phyloP scores from a whole-genome alignment of 2,113 vertebrate genomes.

The Pteropus alecto region DNA sequence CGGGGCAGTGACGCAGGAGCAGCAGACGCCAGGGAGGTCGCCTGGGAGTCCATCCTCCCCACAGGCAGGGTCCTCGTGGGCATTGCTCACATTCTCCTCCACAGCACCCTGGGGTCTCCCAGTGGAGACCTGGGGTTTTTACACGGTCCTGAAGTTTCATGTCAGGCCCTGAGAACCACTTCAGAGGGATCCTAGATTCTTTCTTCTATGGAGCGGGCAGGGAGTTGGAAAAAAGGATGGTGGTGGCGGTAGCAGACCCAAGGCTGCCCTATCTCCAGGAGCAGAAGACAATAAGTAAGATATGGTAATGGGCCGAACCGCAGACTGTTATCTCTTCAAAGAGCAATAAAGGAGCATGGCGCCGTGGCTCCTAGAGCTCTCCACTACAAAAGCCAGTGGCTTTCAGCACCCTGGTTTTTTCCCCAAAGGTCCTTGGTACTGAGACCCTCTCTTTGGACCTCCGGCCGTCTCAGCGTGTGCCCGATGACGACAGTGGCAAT shows the following conservation, averaged over 20 bases:
- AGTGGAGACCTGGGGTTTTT: background rate
- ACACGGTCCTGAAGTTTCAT: background rate
- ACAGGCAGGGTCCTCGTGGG: fast-evolving
- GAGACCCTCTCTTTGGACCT: background rate
- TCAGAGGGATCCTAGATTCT: background rate
- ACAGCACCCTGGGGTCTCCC: background rate
- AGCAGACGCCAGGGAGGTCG: fast-evolving
- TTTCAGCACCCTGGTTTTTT: background rate
- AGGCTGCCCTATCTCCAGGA: background rate
- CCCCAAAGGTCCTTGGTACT: background rate
- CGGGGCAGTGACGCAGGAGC: fast-evolving
- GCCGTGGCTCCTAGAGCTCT: background rate
- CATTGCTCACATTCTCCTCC: background rate
- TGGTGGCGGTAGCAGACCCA: fast-evolving
- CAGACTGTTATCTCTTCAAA: background rate
- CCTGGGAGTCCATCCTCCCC: background rate
- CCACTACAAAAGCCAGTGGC: fast-evolving
- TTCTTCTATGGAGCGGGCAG: background rate
- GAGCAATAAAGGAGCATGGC: background rate
- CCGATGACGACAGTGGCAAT: fast-evolving
- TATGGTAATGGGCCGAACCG: background rate
- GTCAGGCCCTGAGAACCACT: background rate
- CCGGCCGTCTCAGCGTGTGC: background rate
- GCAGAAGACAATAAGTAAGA: background rate
- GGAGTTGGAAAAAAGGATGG: background rate